A percentile compares a stretch with the other conserved stretches of the same genome.
These are phyloP conservation scores for Pangasianodon gigas DNA, from an alignment of 2,113 vertebrate genomes.

Conservation along the genomic window DNA sequence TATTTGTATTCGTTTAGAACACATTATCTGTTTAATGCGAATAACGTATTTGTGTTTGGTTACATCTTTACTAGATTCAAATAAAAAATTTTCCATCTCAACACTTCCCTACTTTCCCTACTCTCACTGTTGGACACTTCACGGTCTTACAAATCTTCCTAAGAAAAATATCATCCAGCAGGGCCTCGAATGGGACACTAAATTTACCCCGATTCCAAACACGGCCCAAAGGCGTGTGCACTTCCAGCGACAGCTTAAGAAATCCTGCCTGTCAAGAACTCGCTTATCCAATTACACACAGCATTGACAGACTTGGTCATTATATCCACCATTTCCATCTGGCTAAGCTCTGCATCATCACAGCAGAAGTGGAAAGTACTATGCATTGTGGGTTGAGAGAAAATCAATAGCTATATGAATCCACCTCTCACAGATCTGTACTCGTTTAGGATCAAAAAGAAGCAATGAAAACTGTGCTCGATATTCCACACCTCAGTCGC, in stretches of 20 bases:
- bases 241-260: background rate
- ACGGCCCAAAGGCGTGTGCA: background rate
- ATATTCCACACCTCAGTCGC: background rate
- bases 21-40: too few species aligned
- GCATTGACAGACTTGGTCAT: background rate
- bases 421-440: background rate
- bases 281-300: background rate
- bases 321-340: background rate
- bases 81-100: too few species aligned
- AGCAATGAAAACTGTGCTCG: background rate
- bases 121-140: background rate
- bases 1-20: too few species aligned
- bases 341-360: background rate
- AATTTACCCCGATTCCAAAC: background rate
- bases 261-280: background rate
- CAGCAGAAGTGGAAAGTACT: background rate
- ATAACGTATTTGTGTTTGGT: too few species aligned
- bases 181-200: background rate
- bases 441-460: background rate
- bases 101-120: too few species aligned
- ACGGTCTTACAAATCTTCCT: background rate
- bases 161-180: background rate
- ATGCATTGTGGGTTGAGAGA: background rate
- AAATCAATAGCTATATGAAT: background rate
- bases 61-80: too few species aligned